These are phyloP conservation scores for Cromileptes altivelis DNA, from an alignment of 2,113 vertebrate genomes.

Conservation along the genomic window DNA sequence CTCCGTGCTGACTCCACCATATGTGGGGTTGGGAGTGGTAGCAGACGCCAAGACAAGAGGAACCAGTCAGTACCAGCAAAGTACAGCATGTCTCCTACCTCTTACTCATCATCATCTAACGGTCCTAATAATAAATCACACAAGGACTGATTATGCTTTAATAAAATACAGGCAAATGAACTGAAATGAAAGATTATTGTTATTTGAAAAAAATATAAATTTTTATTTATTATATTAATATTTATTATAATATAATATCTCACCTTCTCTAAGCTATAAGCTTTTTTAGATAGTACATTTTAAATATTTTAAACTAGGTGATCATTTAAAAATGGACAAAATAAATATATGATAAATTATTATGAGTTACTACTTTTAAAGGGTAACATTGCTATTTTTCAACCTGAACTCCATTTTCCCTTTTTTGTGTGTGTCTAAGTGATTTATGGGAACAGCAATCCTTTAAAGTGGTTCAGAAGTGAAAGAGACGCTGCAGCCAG, in stretches of 20 bases:
- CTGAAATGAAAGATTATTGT: conserved; percentile 6
- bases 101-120: conserved; percentile 69
- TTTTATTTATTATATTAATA: not conserved
- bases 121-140: conserved; percentile 65
- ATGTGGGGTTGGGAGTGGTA: conserved; percentile 71
- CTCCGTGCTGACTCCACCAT: conserved; percentile 75
- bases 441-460: no score
- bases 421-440: no score
- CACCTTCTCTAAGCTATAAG: not conserved
- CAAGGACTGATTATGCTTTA: conserved; percentile 16
- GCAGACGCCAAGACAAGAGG: conserved; percentile 74
- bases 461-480: no score
- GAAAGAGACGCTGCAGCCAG: no score
- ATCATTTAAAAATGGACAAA: conserved; percentile 8
- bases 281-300: not conserved
- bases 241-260: not conserved
- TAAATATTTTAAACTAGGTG: not conserved
- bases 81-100: conserved; percentile 72
- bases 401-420: no score
- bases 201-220: not conserved
- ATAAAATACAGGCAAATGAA: conserved; percentile 19
- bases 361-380: no score
- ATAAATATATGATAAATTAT: not conserved
- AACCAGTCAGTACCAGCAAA: conserved; percentile 72
- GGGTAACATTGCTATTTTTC: no score